Percentiles rank a stretch among this genome's conserved stretches.
Conservation (phyloP, 2,113 vertebrate species). For the Calonectris borealis region DNA sequence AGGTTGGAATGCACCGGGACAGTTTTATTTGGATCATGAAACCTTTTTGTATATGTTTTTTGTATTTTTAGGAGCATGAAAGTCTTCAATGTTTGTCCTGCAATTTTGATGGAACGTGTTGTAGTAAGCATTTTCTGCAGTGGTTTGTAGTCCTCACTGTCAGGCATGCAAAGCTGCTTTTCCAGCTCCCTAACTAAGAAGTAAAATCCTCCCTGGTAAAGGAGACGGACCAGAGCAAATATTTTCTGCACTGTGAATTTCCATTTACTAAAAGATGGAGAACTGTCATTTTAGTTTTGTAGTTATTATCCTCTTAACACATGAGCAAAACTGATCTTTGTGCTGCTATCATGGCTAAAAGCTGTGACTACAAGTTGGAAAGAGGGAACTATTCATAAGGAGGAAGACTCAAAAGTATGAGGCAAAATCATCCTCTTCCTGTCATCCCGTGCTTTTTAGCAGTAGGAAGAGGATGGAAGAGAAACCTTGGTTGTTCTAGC, state of each 20-base stretch:
- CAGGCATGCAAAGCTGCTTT: not conserved
- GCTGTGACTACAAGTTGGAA: not conserved
- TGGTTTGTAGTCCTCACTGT: not conserved
- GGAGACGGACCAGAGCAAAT: not conserved
- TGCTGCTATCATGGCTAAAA: not conserved
- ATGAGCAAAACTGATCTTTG: not conserved
- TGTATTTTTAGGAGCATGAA: not conserved
- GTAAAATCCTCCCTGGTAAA: not conserved
- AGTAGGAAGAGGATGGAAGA: not conserved
- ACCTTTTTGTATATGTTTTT: not conserved
- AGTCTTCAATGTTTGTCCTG: not conserved
- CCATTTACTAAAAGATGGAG: not conserved
- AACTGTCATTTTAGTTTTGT: not conserved
- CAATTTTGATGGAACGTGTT: not conserved
- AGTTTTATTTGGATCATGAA: not conserved
- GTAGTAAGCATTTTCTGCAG: not conserved
- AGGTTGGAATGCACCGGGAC: not conserved
- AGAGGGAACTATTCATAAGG: not conserved
- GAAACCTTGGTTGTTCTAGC: not conserved
- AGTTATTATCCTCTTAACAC: not conserved
- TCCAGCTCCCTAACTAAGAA: not conserved
- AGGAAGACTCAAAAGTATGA: not conserved
- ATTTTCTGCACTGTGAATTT: not conserved
- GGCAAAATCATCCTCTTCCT: not conserved
- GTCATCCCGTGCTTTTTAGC: not conserved